Conservation (phyloP, 2,113 vertebrate genomes). For the Nanger granti region DNA sequence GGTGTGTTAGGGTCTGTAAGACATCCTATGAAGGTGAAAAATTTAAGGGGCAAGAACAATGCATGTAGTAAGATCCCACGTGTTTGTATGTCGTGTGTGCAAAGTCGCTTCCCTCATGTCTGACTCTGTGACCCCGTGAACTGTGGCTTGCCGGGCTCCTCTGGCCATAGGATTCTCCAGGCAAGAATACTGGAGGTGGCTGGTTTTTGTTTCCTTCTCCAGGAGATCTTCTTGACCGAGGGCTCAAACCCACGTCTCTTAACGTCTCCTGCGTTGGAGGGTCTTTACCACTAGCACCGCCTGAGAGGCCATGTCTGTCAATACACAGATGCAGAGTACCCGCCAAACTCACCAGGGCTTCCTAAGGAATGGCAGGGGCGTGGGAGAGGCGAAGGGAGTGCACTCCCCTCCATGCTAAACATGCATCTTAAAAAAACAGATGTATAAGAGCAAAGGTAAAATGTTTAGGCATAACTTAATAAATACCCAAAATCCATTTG, state of each 20-base stretch:
- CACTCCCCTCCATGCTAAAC: neutral
- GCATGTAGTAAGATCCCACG: neutral
- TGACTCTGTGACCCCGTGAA: neutral
- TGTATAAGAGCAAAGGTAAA: slow-evolving; percentile 2
- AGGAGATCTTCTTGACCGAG: neutral
- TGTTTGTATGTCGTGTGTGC: neutral
- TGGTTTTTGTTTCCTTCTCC: neutral
- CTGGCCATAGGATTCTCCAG: neutral
- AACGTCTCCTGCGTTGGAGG: neutral
- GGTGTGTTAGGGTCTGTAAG: neutral
- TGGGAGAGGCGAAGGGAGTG: neutral
- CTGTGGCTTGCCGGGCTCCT: neutral
- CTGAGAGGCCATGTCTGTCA: neutral
- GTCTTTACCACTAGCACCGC: neutral
- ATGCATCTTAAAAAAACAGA: neutral
- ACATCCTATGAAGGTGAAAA: neutral
- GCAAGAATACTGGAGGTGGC: neutral
- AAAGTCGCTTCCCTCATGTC: neutral
- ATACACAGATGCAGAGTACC: neutral
- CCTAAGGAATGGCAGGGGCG: neutral
- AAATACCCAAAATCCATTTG: neutral
- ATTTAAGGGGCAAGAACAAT: neutral
- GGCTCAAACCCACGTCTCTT: neutral
- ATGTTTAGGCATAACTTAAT: neutral
- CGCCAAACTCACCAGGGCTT: neutral